Conservation (phyloP, 2,113 vertebrate genomes). For the Pterocles burchelli region DNA sequence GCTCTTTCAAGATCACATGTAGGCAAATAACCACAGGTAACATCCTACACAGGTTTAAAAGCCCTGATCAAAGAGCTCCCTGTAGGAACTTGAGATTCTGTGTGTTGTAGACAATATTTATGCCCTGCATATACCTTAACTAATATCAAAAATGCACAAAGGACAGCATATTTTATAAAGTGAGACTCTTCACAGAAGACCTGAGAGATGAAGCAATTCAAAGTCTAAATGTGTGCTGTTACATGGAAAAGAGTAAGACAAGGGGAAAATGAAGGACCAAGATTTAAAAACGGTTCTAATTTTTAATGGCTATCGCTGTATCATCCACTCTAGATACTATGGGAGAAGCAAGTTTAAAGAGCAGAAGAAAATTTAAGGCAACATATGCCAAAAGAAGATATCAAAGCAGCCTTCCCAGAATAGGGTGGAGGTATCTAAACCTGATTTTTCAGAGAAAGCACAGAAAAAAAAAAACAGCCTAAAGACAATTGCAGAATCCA, state of each 20-base stretch:
- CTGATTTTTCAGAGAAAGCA: not conserved
- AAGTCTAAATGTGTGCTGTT: not conserved
- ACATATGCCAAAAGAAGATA: not conserved
- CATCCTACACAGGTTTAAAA: not conserved
- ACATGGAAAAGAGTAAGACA: not conserved
- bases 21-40: not conserved
- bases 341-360: not conserved
- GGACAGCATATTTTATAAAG: not conserved
- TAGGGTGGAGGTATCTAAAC: not conserved
- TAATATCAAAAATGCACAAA: not conserved
- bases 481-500: not conserved
- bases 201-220: not conserved
- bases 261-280: not conserved
- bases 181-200: not conserved
- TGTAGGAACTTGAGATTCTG: not conserved
- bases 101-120: not conserved
- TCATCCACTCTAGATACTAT: not conserved
- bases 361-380: not conserved
- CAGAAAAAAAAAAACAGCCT: not conserved
- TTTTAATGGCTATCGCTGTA: not conserved
- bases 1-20: not conserved
- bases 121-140: too few species aligned
- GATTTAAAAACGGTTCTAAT: not conserved
- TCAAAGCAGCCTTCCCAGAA: not conserved
- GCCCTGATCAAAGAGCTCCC: not conserved